phyloP scores from a whole-genome alignment of 2,888 invertebrate species.

The Dynastes hyllus region DNA sequence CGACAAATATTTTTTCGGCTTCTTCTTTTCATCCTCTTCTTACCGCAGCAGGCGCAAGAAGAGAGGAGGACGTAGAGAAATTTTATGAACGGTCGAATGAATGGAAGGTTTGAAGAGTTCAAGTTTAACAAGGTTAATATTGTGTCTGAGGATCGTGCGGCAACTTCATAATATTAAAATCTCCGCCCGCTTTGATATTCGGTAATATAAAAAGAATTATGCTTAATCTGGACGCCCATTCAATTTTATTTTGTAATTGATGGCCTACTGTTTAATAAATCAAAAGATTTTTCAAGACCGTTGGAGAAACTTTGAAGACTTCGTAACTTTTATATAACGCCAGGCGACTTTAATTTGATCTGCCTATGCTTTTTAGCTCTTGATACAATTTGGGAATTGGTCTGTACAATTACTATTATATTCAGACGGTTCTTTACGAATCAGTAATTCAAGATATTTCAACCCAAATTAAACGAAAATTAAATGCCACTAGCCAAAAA shows the following conservation, averaged over 20 bases:
- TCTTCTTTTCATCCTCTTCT: background rate
- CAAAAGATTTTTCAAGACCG: background rate
- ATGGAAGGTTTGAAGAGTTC: slow-evolving; percentile 14
- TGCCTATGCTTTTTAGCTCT: no score
- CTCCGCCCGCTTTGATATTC: slow-evolving; percentile 15
- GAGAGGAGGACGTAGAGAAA: background rate
- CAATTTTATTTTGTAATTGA: slow-evolving; percentile 21
- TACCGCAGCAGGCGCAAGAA: background rate
- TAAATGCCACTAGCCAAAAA: no score
- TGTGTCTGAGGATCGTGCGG: slow-evolving; percentile 16
- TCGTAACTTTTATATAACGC: background rate
- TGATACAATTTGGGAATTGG: no score
- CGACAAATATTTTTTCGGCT: slow-evolving; percentile 26
- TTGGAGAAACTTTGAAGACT: background rate
- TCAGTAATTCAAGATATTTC: no score
- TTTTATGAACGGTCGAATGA: slow-evolving; percentile 16
- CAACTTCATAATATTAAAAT: slow-evolving; percentile 21
- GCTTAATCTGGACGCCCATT: slow-evolving; percentile 13
- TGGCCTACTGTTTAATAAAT: slow-evolving; percentile 15
- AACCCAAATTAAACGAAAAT: no score
- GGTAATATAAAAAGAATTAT: slow-evolving; percentile 19
- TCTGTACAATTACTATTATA: no score
- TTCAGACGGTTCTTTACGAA: no score
- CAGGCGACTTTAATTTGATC: no score
- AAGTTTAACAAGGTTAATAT: slow-evolving; percentile 29